Evolutionary conservation across 2,888 invertebrate species (phyloP).

Genomic region (Zele albiditarsus): DNA sequence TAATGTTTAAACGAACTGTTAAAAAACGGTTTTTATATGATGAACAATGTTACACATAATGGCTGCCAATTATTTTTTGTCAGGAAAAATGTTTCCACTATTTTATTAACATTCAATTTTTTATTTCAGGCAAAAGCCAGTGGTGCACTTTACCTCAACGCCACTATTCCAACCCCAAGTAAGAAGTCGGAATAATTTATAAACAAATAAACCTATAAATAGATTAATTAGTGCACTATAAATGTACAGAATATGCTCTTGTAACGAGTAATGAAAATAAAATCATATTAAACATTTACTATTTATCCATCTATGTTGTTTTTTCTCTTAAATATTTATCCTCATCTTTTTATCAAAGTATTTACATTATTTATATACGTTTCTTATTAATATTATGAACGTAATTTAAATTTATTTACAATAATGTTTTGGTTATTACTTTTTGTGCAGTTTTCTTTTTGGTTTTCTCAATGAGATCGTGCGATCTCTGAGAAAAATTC

Average conservation of each 20-base stretch:
- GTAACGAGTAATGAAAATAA: not conserved
- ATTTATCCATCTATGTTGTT: not conserved
- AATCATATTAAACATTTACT: not conserved
- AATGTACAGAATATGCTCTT: constrained; percentile 17
- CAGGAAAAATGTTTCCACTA: too few species aligned
- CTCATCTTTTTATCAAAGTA: not conserved
- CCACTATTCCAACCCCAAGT: constrained; percentile 41
- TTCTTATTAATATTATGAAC: not conserved
- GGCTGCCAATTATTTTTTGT: too few species aligned
- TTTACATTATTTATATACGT: not conserved
- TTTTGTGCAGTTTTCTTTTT: not conserved
- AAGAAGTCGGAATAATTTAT: constrained; percentile 10
- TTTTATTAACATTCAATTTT: too few species aligned
- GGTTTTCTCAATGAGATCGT: constrained; percentile 83
- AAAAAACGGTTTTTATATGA: too few species aligned
- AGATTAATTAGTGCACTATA: constrained; percentile 25
- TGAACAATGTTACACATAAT: too few species aligned
- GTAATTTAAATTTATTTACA: not conserved
- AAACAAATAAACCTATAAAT: not conserved
- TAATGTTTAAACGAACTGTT: too few species aligned
- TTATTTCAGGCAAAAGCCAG: constrained; percentile 12
- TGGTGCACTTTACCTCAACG: constrained; percentile 46
- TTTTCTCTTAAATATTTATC: not conserved
- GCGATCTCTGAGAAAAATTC: constrained; percentile 99
- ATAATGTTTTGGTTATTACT: not conserved